These are phyloP conservation scores for Phyllopteryx taeniolatus DNA, from an alignment of 2,113 vertebrate species.

Conservation along the genomic window DNA sequence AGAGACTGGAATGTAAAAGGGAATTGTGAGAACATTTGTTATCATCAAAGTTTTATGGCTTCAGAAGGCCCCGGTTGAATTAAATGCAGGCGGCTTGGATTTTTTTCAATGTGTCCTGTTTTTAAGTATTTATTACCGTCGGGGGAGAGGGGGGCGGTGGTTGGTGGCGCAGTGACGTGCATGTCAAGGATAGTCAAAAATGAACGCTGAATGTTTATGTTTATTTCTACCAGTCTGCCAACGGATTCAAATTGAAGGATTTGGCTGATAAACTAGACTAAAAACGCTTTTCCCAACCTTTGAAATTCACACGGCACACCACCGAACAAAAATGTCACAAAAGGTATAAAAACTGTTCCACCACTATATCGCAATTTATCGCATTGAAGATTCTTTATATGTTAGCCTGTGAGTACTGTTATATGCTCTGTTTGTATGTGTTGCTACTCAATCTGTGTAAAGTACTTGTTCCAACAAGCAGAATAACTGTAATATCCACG, in stretches of 20 bases:
- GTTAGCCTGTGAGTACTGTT: too few relatives aligned
- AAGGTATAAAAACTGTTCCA: too few relatives aligned
- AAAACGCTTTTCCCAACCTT: neutral
- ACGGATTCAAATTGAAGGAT: neutral
- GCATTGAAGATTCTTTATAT: too few relatives aligned
- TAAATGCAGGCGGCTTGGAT: neutral
- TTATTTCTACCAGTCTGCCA: neutral
- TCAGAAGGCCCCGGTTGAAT: neutral
- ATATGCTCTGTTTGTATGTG: too few relatives aligned
- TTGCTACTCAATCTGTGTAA: too few relatives aligned
- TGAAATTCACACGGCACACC: too few relatives aligned
- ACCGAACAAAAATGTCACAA: too few relatives aligned
- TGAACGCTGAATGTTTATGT: neutral
- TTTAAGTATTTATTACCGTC: slow-evolving; percentile 1
- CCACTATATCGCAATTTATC: too few relatives aligned
- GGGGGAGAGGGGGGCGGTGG: neutral
- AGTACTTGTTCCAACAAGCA: too few relatives aligned
- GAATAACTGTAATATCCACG: too few relatives aligned
- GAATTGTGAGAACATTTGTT: slow-evolving; percentile 1
- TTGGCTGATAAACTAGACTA: neutral
- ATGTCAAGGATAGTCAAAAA: neutral
- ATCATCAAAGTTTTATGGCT: slow-evolving; percentile 1
- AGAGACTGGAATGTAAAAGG: neutral
- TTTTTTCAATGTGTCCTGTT: neutral
- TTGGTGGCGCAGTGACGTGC: neutral